phyloP scores from a whole-genome alignment of 1,140 invertebrate genomes.

The Pogonomyrmex californicus region DNA sequence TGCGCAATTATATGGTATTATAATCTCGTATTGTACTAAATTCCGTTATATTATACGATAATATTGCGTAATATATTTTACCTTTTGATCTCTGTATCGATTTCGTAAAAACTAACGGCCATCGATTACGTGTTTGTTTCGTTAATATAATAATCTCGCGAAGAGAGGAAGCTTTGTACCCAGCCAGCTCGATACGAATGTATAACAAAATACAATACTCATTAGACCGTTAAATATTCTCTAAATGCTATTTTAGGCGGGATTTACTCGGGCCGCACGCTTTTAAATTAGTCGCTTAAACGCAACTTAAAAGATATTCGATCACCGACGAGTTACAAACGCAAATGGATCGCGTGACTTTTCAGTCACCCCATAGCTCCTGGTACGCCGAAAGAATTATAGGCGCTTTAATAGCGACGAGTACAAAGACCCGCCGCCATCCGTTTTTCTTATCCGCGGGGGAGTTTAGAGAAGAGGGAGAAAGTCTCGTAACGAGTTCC shows the following conservation, averaged over 20 bases:
- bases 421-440: conserved; percentile 36
- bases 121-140: neutral
- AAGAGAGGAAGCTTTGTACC: neutral
- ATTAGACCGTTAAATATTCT: conserved; percentile 11
- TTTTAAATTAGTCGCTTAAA: conserved; percentile 16
- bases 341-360: conserved; percentile 46
- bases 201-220: neutral
- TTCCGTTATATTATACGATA: conserved; percentile 8
- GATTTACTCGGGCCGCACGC: neutral
- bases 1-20: neutral
- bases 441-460: conserved; percentile 58
- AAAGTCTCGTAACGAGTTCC: conserved; percentile 60
- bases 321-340: neutral
- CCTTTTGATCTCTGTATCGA: neutral
- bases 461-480: conserved; percentile 8
- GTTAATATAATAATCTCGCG: conserved; percentile 20
- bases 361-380: conserved; percentile 14
- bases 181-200: neutral
- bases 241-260: conserved; percentile 33
- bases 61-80: conserved; percentile 15
- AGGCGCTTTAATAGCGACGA: conserved; percentile 55
- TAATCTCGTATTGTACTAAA: neutral
- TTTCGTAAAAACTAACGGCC: neutral
- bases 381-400: conserved; percentile 49
- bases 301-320: conserved; percentile 27